Percentiles rank a stretch among this genome's conserved stretches.
phyloP scores from a whole-genome alignment of 1,140 invertebrate species.

The Drosophila ohnishii region DNA sequence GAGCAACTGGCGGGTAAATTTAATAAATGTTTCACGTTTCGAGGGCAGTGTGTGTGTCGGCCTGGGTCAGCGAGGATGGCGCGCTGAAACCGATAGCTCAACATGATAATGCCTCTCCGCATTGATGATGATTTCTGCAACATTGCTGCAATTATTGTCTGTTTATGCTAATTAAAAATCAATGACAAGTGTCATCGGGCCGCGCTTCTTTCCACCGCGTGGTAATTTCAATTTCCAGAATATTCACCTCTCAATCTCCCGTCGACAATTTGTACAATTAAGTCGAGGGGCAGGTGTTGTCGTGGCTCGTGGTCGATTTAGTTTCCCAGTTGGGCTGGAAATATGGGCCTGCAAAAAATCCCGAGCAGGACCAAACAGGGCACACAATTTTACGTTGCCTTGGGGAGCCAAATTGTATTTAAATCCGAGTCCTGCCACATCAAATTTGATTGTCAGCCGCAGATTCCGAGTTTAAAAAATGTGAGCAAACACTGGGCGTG shows the following conservation, averaged over 20 bases:
- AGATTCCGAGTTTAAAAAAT: constrained; percentile 44
- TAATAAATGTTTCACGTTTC: constrained; percentile 62
- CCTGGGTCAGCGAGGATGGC: constrained; percentile 11
- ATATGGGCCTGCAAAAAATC: neutral
- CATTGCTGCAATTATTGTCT: constrained; percentile 53
- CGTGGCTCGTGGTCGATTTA: neutral
- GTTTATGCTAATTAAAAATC: constrained; percentile 71
- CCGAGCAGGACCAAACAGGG: neutral
- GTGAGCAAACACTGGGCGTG: constrained; percentile 65
- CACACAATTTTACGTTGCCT: neutral
- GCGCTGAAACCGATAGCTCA: constrained; percentile 39
- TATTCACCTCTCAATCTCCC: constrained; percentile 9
- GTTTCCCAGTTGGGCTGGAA: neutral
- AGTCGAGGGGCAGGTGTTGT: neutral
- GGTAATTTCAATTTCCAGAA: constrained; percentile 21
- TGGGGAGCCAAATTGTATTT: constrained; percentile 1
- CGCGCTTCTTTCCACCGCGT: constrained; percentile 14
- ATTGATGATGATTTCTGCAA: constrained; percentile 50
- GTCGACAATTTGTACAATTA: constrained; percentile 9
- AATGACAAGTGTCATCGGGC: constrained; percentile 35
- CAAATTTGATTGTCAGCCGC: constrained; percentile 13
- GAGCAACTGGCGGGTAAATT: constrained; percentile 70
- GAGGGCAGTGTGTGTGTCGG: constrained; percentile 15
- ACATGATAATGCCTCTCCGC: constrained; percentile 28
- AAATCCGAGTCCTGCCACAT: neutral